phyloP scores from a whole-genome alignment of 2,797 vertebrate species.

The Mormyrops boulengeri region DNA sequence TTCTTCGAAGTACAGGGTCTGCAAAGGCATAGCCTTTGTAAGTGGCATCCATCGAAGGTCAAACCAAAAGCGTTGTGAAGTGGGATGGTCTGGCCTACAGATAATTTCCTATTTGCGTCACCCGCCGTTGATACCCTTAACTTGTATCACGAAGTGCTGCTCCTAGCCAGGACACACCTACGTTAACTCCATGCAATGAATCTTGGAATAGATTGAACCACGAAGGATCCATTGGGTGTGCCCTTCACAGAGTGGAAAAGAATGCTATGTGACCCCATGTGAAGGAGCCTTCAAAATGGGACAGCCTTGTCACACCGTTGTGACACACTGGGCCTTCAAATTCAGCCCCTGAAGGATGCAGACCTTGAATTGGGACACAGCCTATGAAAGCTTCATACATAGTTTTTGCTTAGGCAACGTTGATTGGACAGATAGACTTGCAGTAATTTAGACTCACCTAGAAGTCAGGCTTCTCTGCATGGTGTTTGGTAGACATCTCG shows the following conservation, averaged over 20 bases:
- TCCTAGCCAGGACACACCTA: neutral
- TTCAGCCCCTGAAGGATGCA: neutral
- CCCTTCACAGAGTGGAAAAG: neutral
- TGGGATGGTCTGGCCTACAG: neutral
- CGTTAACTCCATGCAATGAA: neutral
- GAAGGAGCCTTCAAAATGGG: neutral
- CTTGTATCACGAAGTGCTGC: neutral
- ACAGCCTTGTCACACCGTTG: neutral
- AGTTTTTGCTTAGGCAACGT: neutral
- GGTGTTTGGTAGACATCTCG: neutral
- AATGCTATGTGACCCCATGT: neutral
- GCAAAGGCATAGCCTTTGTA: neutral
- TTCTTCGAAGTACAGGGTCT: neutral
- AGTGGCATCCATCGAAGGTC: neutral
- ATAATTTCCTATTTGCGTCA: neutral
- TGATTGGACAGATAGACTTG: neutral
- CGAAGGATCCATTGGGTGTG: neutral
- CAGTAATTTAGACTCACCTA: neutral
- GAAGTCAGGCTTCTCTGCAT: neutral
- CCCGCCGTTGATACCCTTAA: neutral
- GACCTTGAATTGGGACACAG: neutral
- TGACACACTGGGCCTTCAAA: neutral
- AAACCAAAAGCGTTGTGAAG: neutral
- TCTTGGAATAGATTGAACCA: neutral
- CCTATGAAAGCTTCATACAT: neutral